Evolutionary conservation across 2,888 invertebrate genomes (phyloP).

Genomic region (Cylloceria caligata): DNA sequence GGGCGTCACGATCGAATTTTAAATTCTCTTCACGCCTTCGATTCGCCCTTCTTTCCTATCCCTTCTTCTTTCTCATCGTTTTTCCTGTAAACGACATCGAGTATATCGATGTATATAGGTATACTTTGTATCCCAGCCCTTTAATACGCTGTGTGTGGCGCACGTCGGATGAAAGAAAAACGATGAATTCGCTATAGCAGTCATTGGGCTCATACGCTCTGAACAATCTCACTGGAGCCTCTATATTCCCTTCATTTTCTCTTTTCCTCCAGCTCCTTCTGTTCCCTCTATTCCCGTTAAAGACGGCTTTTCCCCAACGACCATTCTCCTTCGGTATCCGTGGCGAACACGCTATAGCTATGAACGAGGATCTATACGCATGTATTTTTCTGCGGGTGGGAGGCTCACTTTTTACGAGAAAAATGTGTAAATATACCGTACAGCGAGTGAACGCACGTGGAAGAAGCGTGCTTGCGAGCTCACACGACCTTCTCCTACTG

Average conservation of each 20-base stretch:
- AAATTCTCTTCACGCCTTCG: conserved; percentile 48
- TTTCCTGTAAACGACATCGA: conserved; percentile 45
- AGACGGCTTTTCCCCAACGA: conserved; percentile 57
- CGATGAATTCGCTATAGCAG: conserved; percentile 47
- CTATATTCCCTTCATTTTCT: conserved; percentile 47
- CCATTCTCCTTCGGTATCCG: conserved; percentile 44
- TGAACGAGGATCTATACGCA: conserved; percentile 33
- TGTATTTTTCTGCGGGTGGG: conserved; percentile 35
- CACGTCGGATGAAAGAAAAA: conserved; percentile 41
- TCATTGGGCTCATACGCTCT: conserved; percentile 31
- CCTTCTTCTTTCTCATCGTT: not conserved
- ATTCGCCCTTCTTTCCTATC: conserved; percentile 34
- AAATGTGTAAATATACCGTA: conserved; percentile 64
- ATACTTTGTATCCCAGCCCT: conserved; percentile 16
- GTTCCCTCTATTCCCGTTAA: conserved; percentile 37
- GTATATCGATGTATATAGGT: conserved; percentile 20
- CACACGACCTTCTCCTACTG: conserved; percentile 31
- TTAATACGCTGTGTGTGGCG: conserved; percentile 18
- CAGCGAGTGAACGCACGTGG: conserved; percentile 36
- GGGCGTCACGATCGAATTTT: conserved; percentile 33
- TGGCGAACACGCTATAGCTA: conserved; percentile 3
- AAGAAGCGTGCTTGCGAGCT: conserved; percentile 42
- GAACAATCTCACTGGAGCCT: conserved; percentile 52
- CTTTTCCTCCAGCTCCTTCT: conserved; percentile 39
- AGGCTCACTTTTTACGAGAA: conserved; percentile 62